Base-by-base conservation (phyloP, 2,113 vertebrate species). In the Pachyramphus minor region DNA sequence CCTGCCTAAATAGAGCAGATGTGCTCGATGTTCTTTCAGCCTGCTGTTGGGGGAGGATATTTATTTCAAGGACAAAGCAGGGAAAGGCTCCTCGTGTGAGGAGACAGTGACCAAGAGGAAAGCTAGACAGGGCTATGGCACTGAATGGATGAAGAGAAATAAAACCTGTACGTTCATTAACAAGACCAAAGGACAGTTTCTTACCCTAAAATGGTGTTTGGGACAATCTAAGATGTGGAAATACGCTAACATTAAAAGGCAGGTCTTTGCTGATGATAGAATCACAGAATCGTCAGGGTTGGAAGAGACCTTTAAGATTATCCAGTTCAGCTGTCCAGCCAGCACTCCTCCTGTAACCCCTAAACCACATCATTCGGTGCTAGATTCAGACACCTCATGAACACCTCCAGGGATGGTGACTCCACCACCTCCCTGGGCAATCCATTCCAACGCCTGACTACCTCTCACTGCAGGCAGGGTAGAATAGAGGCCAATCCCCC, bases 151-250 rank as follows among this genome's bases (percentile, higher is more conserved):
- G 12, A 17, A 52, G 30, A 52, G 22, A 53, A 64, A 28, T 12
- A 47, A 67, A 85, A 23, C 1, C 0, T 5, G 5, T 5, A 10
- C 14, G 14, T 30, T 30, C 1, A 0, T 64, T 73, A 33, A 23
- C 16, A 21, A 71, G 2, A 19, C 3, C 11, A 15, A 45, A 67
- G 37, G 20, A 14, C 41, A 2, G 2, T 33, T 60, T 59, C 24
- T 10, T 71, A 23, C 14, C 12, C 7, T 49, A 21, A 68, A 47
- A 53, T 18, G 9, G 6, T 7, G 0, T 9, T 31, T 17, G 9
- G 55, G 21, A 4, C 42, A 42, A 18, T 50, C 24, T 55, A 9
- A 60, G 42, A 37, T n/a, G 42, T 52, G 50, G 50, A 52, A 52
- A 27, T 52, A 2, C 1, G 2, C 30, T 52, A 11, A 33, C 1